Conservation (phyloP, 2,888 invertebrate species). For the Drosophila falleni region DNA sequence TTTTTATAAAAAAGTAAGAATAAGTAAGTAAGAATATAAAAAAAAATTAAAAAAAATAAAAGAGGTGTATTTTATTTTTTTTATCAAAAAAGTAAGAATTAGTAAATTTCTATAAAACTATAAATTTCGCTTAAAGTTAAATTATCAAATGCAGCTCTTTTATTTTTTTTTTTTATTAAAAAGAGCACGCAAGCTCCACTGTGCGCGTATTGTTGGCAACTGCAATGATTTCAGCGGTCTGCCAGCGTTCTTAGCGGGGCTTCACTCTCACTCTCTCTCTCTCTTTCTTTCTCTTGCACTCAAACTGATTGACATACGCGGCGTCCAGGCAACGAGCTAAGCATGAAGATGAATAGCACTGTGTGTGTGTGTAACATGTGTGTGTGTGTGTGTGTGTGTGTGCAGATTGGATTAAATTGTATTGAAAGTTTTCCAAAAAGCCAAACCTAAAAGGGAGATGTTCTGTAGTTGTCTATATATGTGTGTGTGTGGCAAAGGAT, state of each 20-base stretch:
- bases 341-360: background rate
- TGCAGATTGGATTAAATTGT: conserved; percentile 63
- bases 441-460: background rate
- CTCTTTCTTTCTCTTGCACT: conserved; percentile 1
- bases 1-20: too few relatives aligned
- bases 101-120: too few relatives aligned
- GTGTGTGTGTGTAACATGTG: background rate
- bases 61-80: too few relatives aligned
- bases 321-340: conserved; percentile 25
- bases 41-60: too few relatives aligned
- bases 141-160: too few relatives aligned
- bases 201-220: conserved; percentile 3
- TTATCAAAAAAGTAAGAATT: too few relatives aligned
- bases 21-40: too few relatives aligned
- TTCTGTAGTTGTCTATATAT: background rate
- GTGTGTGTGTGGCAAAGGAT: conserved; percentile 60
- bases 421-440: conserved; percentile 66
- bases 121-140: too few relatives aligned
- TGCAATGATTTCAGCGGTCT: conserved; percentile 13
- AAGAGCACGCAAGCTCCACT: conserved; percentile 19
- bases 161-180: too few relatives aligned
- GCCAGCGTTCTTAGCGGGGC: conserved; percentile 29
- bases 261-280: conserved; percentile 40
- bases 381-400: conserved; percentile 10
- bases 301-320: conserved; percentile 27